These are phyloP conservation scores for Calliopum simillimum DNA, from an alignment of 2,888 invertebrate species.

Conservation along the genomic window DNA sequence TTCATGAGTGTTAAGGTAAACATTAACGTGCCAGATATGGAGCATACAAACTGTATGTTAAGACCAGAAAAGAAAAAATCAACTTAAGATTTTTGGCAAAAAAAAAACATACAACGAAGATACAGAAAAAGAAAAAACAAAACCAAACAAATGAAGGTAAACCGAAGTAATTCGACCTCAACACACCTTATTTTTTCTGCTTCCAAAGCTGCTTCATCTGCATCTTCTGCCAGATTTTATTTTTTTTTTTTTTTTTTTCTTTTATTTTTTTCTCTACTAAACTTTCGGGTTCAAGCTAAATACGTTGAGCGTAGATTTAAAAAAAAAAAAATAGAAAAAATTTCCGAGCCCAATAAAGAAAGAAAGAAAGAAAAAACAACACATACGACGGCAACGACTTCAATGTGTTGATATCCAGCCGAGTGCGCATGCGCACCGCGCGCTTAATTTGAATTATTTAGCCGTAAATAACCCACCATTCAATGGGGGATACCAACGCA, in stretches of 20 bases:
- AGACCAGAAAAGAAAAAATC: too few species aligned
- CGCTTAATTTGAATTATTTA: slow-evolving; percentile 64
- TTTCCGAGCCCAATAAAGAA: background rate
- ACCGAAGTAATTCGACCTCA: slow-evolving; percentile 23
- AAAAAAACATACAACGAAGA: too few species aligned
- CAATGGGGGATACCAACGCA: slow-evolving; percentile 52
- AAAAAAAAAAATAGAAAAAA: too few species aligned
- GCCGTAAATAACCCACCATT: slow-evolving; percentile 60
- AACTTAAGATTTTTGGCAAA: too few species aligned
- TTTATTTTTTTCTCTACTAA: background rate
- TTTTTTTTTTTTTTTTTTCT: too few species aligned
- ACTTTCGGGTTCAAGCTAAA: background rate
- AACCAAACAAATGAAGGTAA: background rate
- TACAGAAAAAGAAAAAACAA: background rate
- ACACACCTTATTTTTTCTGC: slow-evolving; percentile 12
- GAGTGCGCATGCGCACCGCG: slow-evolving; percentile 46
- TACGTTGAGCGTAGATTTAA: background rate
- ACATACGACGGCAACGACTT: slow-evolving; percentile 7
- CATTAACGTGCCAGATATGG: too few species aligned
- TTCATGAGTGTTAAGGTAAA: too few species aligned
- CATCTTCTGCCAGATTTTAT: too few species aligned
- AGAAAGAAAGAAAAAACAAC: background rate
- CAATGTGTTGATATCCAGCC: slow-evolving; percentile 26
- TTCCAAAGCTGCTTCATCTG: background rate
- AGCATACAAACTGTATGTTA: too few species aligned